phyloP scores from a whole-genome alignment of 1,140 invertebrate species.

The Ceratina japonica region DNA sequence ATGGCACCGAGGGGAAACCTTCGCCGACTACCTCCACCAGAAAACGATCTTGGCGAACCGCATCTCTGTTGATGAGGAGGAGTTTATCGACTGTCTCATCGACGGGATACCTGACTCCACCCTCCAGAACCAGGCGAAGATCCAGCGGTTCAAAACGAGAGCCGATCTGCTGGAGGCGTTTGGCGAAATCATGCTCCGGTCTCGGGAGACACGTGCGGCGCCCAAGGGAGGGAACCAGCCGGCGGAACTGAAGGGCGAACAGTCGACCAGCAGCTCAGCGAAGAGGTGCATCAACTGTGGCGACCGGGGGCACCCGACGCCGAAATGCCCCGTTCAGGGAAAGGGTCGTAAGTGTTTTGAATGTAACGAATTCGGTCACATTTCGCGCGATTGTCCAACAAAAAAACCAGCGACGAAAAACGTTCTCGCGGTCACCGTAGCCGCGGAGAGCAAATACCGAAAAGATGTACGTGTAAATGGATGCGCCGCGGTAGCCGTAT shows the following conservation, averaged over 20 bases:
- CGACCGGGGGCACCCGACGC: not conserved
- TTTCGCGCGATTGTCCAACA: constrained; percentile 8
- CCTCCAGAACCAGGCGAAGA: not conserved
- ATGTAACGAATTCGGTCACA: not conserved
- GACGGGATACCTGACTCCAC: not conserved
- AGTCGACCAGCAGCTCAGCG: no score
- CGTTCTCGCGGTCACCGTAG: not conserved
- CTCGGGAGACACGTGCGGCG: not conserved
- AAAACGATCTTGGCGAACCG: constrained; percentile 9
- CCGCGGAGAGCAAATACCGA: not conserved
- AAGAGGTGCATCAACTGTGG: not conserved
- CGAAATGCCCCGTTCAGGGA: not conserved
- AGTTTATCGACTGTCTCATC: constrained; percentile 9
- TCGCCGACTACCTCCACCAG: constrained; percentile 5
- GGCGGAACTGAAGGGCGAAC: not conserved
- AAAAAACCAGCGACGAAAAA: not conserved
- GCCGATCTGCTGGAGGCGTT: constrained; percentile 10
- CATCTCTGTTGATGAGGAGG: not conserved
- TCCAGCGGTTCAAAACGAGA: constrained; percentile 9
- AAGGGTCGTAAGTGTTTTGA: constrained; percentile 3
- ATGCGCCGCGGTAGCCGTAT: not conserved
- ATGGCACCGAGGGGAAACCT: constrained; percentile 11
- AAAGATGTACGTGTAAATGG: not conserved
- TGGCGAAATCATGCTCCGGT: not conserved
- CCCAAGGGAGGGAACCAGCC: not conserved